Percentiles rank a stretch among this genome's conserved stretches.
Evolutionary conservation across 2,113 vertebrate species (phyloP).

Genomic region (Amazona guildingii): DNA sequence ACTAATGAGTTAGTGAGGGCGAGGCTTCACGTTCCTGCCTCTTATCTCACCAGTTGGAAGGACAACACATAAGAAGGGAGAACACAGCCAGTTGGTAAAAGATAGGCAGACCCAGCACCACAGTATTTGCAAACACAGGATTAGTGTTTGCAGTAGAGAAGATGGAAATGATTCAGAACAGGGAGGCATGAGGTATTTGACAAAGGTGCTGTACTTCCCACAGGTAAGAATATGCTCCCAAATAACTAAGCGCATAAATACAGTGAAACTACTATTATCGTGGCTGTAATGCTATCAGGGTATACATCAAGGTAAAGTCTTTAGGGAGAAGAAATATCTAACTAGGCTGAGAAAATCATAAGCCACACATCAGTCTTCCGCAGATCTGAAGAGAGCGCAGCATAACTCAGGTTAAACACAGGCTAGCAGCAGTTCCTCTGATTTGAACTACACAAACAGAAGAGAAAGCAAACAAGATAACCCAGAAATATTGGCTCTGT

Average conservation of each 20-base stretch:
- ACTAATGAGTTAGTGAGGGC: slow-evolving; percentile 33
- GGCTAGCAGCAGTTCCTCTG: neutral
- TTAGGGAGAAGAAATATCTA: neutral
- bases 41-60: slow-evolving; percentile 57
- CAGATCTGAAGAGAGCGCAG: neutral
- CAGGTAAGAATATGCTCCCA: neutral
- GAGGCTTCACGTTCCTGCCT: slow-evolving; percentile 48
- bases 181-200: fast-evolving
- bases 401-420: neutral
- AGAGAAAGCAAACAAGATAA: slow-evolving; percentile 19
- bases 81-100: neutral
- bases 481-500: neutral
- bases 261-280: neutral
- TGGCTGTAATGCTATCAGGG: neutral
- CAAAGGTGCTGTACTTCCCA: neutral
- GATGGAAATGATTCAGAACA: neutral
- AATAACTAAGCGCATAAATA: neutral
- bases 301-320: neutral
- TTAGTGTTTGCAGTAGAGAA: neutral
- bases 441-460: neutral
- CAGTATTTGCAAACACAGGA: neutral
- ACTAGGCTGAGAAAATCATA: neutral
- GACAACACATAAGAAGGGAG: slow-evolving; percentile 1
- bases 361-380: neutral
- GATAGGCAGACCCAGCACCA: neutral